Evolutionary conservation across 2,113 vertebrate genomes (phyloP).

Genomic region (Toxostoma redivivum): DNA sequence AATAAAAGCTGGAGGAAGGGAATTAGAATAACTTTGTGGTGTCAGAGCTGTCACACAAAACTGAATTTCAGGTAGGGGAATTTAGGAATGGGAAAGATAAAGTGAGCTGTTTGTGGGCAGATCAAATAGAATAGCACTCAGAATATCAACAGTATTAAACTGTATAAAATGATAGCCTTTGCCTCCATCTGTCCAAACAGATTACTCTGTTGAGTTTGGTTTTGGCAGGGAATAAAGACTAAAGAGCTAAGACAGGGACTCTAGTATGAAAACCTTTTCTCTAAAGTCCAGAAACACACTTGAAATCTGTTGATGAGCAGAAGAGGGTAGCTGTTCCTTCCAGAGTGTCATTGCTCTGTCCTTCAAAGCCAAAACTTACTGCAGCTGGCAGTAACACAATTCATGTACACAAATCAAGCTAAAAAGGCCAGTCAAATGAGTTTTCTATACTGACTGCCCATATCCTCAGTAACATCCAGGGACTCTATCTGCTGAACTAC

Average conservation of each 20-base stretch:
- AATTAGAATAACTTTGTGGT: neutral
- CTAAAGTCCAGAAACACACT: neutral
- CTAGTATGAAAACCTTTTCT: neutral
- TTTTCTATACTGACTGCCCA: neutral
- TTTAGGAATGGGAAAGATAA: neutral
- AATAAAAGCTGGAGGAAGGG: neutral
- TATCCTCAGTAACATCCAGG: neutral
- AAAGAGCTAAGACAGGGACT: neutral
- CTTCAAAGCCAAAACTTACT: neutral
- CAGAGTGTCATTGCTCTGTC: neutral
- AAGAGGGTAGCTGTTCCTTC: neutral
- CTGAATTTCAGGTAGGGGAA: neutral
- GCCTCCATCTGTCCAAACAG: conserved; percentile 25
- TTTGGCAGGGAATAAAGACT: neutral
- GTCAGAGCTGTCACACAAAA: neutral
- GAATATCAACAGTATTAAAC: neutral
- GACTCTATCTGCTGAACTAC: neutral
- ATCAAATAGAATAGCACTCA: neutral
- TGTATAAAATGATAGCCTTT: neutral
- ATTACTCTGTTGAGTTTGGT: neutral
- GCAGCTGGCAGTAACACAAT: neutral
- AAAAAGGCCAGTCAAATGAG: neutral
- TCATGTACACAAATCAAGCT: neutral
- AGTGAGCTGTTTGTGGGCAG: neutral
- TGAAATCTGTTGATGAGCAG: neutral